Percentiles rank a stretch among this genome's conserved stretches.
phyloP scores from a whole-genome alignment of 2,888 invertebrate species.

The Isoperla grammatica region DNA sequence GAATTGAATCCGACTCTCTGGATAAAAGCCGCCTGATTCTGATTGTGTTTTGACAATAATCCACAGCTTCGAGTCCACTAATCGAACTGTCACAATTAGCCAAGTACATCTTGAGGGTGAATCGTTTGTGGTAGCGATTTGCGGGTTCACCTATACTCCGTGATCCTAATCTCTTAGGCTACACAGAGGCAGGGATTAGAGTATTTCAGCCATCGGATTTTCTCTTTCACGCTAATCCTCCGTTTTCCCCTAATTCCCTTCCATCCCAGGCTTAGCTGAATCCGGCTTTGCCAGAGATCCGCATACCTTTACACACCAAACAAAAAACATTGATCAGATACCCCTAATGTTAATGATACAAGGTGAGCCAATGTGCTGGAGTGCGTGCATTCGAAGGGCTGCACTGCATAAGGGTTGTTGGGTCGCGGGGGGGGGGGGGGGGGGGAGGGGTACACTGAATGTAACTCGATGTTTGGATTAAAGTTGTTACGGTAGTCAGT shows the following conservation, averaged over 20 bases:
- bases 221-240: constrained; percentile 28
- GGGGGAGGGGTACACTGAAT: constrained; percentile 38
- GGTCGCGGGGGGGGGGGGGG: constrained; percentile 35
- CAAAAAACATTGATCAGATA: constrained; percentile 1
- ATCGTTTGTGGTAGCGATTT: neutral
- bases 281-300: constrained; percentile 29
- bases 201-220: constrained; percentile 29
- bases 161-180: constrained; percentile 16
- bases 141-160: constrained; percentile 9
- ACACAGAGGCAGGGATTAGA: constrained; percentile 15
- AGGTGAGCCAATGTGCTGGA: neutral
- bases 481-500: too few relatives aligned
- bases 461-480: neutral
- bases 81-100: too few relatives aligned
- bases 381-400: neutral
- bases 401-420: too few relatives aligned
- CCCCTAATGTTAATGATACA: too few relatives aligned
- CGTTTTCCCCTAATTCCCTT: constrained; percentile 29
- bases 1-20: too few relatives aligned
- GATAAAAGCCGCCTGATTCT: too few relatives aligned
- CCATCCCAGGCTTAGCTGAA: constrained; percentile 25
- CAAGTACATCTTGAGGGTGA: too few relatives aligned
- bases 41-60: too few relatives aligned
- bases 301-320: constrained; percentile 13
- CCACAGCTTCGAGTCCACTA: too few relatives aligned